Evolutionary conservation across 2,113 vertebrate species (phyloP).

Genomic region (Odocoileus hemionus): DNA sequence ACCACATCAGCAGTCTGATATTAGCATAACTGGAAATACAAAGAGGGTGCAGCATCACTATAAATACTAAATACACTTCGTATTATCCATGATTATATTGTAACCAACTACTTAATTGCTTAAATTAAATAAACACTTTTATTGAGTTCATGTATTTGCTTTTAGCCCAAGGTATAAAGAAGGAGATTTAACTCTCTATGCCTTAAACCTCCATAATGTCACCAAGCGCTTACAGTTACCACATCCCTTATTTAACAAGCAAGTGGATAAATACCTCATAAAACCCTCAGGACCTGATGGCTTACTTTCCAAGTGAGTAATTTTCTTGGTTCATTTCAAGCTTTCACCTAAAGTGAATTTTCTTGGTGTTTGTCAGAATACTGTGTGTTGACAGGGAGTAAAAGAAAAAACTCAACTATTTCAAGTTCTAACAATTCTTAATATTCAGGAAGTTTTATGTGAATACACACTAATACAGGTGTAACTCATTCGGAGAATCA

Average conservation of each 20-base stretch:
- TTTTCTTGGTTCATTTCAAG: not conserved
- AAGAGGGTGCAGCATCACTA: not conserved
- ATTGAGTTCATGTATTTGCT: slow-evolving; percentile 52
- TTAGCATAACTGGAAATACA: not conserved
- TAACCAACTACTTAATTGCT: not conserved
- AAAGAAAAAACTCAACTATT: not conserved
- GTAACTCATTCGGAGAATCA: not conserved
- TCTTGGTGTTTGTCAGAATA: not conserved
- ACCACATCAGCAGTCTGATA: not conserved
- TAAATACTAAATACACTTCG: not conserved
- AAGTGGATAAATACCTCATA: slow-evolving; percentile 88
- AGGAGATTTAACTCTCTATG: slow-evolving; percentile 89
- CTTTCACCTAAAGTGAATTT: not conserved
- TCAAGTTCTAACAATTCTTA: not conserved
- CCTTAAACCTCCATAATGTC: slow-evolving; percentile 85
- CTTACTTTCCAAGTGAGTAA: slow-evolving; percentile 88
- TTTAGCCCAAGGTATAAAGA: slow-evolving; percentile 82
- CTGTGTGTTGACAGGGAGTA: not conserved
- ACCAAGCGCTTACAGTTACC: slow-evolving; percentile 82
- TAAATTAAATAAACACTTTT: not conserved
- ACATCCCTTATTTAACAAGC: slow-evolving; percentile 66
- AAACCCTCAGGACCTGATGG: slow-evolving; percentile 82
- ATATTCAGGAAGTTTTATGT: not conserved
- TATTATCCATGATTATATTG: not conserved
- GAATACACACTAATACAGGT: not conserved